Conservation (phyloP, 2,888 invertebrate species). For the Peribatodes rhomboidaria region DNA sequence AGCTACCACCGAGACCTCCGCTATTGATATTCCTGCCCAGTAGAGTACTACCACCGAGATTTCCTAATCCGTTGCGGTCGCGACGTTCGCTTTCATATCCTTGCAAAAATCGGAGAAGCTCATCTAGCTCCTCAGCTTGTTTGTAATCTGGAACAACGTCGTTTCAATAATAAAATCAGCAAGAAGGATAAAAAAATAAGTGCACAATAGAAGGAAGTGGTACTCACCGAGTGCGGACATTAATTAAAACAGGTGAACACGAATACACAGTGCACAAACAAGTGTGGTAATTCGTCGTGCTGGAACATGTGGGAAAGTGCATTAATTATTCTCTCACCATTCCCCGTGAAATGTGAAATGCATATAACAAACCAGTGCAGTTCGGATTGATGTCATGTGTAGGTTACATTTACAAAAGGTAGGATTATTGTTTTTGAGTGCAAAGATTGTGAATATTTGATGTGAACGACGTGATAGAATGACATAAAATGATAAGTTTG, state of each 20-base stretch:
- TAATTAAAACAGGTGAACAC: conserved; percentile 46
- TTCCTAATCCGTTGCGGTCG: conserved; percentile 54
- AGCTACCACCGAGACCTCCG: conserved; percentile 54
- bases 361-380: conserved; percentile 34
- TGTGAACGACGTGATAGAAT: conserved; percentile 6
- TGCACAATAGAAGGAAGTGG: conserved; percentile 50
- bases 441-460: conserved; percentile 3
- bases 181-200: conserved; percentile 28
- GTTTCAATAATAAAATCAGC: conserved; percentile 22
- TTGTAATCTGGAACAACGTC: conserved; percentile 72
- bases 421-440: conserved; percentile 18
- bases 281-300: conserved; percentile 58
- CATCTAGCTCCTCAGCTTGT: conserved; percentile 69
- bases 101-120: conserved; percentile 68
- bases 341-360: conserved; percentile 44
- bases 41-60: conserved; percentile 52
- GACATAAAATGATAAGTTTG: conserved; percentile 7
- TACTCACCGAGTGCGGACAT: conserved; percentile 59
- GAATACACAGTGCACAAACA: conserved; percentile 53
- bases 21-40: conserved; percentile 55
- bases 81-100: conserved; percentile 63
- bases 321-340: conserved; percentile 47
- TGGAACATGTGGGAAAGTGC: conserved; percentile 58
- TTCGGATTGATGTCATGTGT: conserved; percentile 20
- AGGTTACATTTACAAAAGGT: conserved; percentile 22